These are phyloP conservation scores for Notarius quadriscutis DNA, from an alignment of 2,113 vertebrate genomes.

Conservation along the genomic window DNA sequence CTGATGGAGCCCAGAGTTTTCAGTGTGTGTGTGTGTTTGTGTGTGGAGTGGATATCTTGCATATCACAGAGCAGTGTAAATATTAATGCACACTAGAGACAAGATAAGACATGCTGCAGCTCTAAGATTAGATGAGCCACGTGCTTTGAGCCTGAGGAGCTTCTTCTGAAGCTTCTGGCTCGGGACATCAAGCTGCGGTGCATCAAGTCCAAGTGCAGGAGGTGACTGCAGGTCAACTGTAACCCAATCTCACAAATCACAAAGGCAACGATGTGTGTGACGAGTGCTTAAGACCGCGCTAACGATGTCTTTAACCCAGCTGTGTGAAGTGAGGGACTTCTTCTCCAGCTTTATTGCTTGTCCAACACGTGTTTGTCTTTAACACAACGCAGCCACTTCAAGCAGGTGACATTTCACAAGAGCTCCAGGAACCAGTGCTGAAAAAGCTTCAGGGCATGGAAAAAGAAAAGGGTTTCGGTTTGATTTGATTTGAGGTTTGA, in stretches of 20 bases:
- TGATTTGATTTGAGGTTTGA: conserved; percentile 47
- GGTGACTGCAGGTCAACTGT: conserved; percentile 48
- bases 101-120: conserved; percentile 57
- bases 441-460: conserved; percentile 48
- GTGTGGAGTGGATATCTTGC: conserved; percentile 24
- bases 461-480: conserved; percentile 57
- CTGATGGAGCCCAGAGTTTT: conserved; percentile 25
- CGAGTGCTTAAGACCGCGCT: conserved; percentile 61
- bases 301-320: conserved; percentile 56
- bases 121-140: conserved; percentile 41
- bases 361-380: conserved; percentile 56
- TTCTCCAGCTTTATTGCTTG: conserved; percentile 50
- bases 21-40: background rate
- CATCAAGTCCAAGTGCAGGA: conserved; percentile 25
- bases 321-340: conserved; percentile 61
- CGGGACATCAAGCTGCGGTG: background rate
- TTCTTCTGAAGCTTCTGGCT: background rate
- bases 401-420: conserved; percentile 64
- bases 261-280: conserved; percentile 57
- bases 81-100: conserved; percentile 52
- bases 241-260: conserved; percentile 48
- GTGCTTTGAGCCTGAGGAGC: conserved; percentile 7
- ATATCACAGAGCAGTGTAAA: conserved; percentile 40
- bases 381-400: conserved; percentile 55
- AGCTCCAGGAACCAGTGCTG: conserved; percentile 44